Conservation (phyloP, 2,797 vertebrate species). For the Gila robusta region DNA sequence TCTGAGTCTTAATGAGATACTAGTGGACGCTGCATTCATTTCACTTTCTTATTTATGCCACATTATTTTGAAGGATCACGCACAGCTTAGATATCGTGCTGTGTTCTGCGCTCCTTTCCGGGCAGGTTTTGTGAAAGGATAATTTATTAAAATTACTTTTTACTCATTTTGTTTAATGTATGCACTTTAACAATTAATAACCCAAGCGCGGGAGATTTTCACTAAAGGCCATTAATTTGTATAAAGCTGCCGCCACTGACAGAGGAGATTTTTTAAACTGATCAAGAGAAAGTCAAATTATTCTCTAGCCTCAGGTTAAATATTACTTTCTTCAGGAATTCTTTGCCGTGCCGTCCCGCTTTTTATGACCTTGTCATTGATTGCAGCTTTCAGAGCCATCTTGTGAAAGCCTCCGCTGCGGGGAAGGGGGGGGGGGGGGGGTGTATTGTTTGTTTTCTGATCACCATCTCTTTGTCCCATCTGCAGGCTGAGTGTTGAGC, state of each 20-base stretch:
- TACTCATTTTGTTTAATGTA: conserved; percentile 89
- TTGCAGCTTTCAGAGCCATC: conserved; percentile 67
- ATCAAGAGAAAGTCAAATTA: conserved; percentile 86
- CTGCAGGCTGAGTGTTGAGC: conserved; percentile 58
- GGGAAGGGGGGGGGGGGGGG: background rate
- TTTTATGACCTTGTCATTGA: conserved; percentile 81
- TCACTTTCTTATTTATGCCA: conserved; percentile 56
- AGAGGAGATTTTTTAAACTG: conserved; percentile 86
- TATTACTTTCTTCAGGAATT: conserved; percentile 82
- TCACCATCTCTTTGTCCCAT: conserved; percentile 68
- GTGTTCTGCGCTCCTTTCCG: conserved; percentile 58
- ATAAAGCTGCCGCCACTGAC: conserved; percentile 84
- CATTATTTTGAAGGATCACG: conserved; percentile 58
- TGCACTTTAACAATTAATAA: conserved; percentile 90
- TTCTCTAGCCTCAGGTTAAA: conserved; percentile 87
- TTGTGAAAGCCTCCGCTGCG: conserved; percentile 34
- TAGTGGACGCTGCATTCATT: conserved; percentile 56
- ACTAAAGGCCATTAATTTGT: conserved; percentile 88
- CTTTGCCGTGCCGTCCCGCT: conserved; percentile 64
- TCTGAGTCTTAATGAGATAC: conserved; percentile 53
- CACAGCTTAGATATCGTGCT: conserved; percentile 57
- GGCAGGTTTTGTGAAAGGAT: conserved; percentile 73
- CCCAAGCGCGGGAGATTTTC: conserved; percentile 82
- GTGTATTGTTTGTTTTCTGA: conserved; percentile 61
- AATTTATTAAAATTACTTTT: conserved; percentile 90